Base-by-base conservation (phyloP, 2,888 invertebrate genomes). In the Ptilodon capucinus region DNA sequence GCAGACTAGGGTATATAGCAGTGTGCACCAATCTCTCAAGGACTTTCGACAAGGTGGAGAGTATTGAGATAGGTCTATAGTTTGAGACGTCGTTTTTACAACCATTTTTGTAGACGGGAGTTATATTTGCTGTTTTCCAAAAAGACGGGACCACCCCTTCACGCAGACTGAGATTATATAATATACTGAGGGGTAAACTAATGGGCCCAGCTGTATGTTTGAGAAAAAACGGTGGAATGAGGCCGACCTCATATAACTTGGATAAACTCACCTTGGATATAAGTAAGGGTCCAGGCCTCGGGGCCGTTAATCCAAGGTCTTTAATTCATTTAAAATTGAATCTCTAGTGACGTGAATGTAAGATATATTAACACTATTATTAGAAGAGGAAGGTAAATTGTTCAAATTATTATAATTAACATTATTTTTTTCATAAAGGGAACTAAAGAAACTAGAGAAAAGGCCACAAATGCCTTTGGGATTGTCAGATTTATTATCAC, bases 21-120 rank as follows among this genome's bases (percentile, higher is more conserved):
- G n/a, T n/a, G n/a, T n/a, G n/a, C n/a, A n/a, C n/a, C n/a, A n/a
- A n/a, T n/a, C n/a, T n/a, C n/a, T n/a, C n/a, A n/a, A n/a, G n/a
- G n/a, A n/a, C n/a, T n/a, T n/a, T n/a, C n/a, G n/a, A n/a, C n/a
- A n/a, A n/a, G n/a, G n/a, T n/a, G n/a, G n/a, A n/a, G n/a, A n/a
- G n/a, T n/a, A n/a, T n/a, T n/a, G n/a, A n/a, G n/a, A n/a, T n/a
- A n/a, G n/a, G n/a, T n/a, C n/a, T n/a, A n/a, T n/a, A n/a, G 11
- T 46, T 46, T 6, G 41, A 19, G 7, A 46, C 28, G 21, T 46
- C 42, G 1, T 46, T 28, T 32, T 41, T 48, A 3, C 34, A 35
- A 5, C 48, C 48, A 9, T 13, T 14, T 34, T 48, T 48, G 30
- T 36, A 19, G n/a, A 47, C 16, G 4, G 42, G 48, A 2, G 44